Conservation (phyloP, 2,113 vertebrate species). For the Leucosticte australis region DNA sequence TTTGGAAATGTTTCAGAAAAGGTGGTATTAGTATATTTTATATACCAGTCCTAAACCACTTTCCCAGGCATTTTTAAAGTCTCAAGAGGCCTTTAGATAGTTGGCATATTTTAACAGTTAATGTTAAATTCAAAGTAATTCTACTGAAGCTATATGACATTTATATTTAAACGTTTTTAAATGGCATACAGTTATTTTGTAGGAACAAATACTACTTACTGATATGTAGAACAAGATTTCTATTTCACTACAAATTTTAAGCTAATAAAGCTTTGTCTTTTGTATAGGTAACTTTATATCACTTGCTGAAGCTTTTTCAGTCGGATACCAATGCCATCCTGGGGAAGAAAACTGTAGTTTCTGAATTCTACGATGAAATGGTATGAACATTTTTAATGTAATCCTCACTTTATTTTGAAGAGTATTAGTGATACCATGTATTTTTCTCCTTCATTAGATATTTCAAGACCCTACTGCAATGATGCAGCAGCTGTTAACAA, state of each 20-base stretch:
- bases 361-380: conserved; percentile 99
- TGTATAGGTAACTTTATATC: conserved; percentile 92
- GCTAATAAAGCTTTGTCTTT: conserved; percentile 22
- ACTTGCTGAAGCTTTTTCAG: conserved; percentile 96
- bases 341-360: conserved; percentile 96
- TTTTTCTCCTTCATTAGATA: conserved; percentile 78
- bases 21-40: not conserved
- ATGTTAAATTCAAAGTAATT: not conserved
- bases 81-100: not conserved
- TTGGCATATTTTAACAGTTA: not conserved
- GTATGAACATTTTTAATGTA: conserved; percentile 66
- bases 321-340: conserved; percentile 97
- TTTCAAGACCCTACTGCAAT: conserved; percentile 99
- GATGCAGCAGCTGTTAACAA: conserved; percentile 98
- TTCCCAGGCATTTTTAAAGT: not conserved
- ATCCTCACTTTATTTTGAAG: not conserved
- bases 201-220: not conserved
- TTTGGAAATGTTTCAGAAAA: not conserved
- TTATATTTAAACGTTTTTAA: not conserved
- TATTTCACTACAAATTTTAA: not conserved
- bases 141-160: not conserved
- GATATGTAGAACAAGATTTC: not conserved
- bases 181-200: not conserved
- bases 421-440: not conserved
- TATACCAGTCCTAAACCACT: not conserved